A percentile compares a stretch with the other conserved stretches of the same genome.
Evolutionary conservation across 2,113 vertebrate genomes (phyloP).

Genomic region (Chaetops frenatus): DNA sequence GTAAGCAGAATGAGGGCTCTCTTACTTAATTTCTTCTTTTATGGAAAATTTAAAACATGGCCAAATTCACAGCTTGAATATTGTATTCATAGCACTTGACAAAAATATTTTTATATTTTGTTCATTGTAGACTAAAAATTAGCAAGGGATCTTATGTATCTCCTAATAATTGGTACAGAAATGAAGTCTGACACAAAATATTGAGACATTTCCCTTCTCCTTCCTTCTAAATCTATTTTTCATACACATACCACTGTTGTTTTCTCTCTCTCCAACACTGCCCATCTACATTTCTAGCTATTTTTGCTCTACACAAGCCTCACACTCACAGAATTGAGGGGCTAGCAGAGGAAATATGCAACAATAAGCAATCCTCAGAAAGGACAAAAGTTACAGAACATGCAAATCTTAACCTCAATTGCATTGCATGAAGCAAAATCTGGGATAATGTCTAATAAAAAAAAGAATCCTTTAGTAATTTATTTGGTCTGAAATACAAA

Average conservation of each 20-base stretch:
- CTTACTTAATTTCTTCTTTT: not conserved
- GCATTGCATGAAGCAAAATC: not conserved
- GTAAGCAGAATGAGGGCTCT: not conserved
- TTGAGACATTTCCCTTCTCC: not conserved
- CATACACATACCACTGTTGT: not conserved
- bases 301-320: not conserved
- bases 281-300: not conserved
- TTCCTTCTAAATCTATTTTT: not conserved
- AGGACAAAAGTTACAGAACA: not conserved
- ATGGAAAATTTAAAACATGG: slow-evolving; percentile 32
- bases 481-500: not conserved
- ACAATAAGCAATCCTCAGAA: not conserved
- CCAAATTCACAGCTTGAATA: slow-evolving; percentile 44
- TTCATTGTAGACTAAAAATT: not conserved
- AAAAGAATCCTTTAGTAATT: not conserved
- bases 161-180: not conserved
- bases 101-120: not conserved
- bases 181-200: not conserved
- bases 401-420: not conserved
- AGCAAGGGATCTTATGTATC: not conserved
- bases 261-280: not conserved
- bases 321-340: not conserved
- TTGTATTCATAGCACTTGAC: not conserved
- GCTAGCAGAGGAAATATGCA: not conserved
- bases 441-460: not conserved